Evolutionary conservation across 2,113 vertebrate genomes (phyloP).

Genomic region (Eupsittula cactorum): DNA sequence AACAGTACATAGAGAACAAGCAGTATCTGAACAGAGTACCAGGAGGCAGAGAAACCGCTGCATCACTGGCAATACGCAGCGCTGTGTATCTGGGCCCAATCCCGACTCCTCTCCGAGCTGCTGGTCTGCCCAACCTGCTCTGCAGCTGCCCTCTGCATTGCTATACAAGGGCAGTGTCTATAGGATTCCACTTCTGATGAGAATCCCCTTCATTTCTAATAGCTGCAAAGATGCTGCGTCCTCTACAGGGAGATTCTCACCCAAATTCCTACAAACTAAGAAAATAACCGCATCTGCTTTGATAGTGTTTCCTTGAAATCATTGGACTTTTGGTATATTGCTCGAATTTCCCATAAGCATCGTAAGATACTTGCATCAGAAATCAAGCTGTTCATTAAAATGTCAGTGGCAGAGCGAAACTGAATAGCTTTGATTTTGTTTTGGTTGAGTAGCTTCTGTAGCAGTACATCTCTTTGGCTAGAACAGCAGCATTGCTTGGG

Average conservation of each 20-base stretch:
- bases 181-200: accelerated
- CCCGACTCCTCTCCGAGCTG: accelerated
- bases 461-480: neutral
- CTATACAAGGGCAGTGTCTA: neutral
- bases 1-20: accelerated
- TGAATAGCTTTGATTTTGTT: accelerated
- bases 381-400: neutral
- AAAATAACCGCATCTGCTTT: neutral
- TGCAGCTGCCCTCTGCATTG: neutral
- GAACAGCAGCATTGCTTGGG: neutral
- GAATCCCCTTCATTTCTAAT: accelerated
- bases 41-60: neutral
- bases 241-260: neutral
- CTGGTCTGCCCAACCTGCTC: accelerated
- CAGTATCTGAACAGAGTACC: accelerated
- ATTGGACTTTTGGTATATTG: accelerated
- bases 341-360: accelerated
- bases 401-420: neutral
- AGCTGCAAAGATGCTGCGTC: neutral
- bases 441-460: neutral
- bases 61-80: neutral
- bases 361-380: accelerated
- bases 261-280: neutral
- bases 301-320: neutral
- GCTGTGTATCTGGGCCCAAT: accelerated